These are phyloP conservation scores for Glossophaga mutica DNA, from an alignment of 2,797 vertebrate genomes.

Conservation along the genomic window DNA sequence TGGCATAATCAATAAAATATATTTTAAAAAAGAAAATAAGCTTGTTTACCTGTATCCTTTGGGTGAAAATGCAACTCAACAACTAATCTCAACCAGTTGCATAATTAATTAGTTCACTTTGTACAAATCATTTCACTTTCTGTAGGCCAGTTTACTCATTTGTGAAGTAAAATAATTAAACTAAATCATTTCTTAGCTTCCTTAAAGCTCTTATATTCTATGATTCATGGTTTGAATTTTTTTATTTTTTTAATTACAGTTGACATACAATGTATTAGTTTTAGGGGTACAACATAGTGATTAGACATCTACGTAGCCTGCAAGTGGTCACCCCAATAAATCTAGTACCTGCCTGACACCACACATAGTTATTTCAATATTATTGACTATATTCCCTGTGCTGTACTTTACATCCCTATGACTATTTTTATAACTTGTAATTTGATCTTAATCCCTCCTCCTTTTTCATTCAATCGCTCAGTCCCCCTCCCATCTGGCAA, in stretches of 20 bases:
- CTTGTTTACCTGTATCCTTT: not conserved
- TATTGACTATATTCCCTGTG: not conserved
- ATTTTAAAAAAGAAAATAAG: not conserved
- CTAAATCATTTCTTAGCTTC: not conserved
- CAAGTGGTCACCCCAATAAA: not conserved
- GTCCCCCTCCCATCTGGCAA: not conserved
- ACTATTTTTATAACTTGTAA: not conserved
- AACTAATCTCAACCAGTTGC: not conserved
- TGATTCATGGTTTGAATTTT: not conserved
- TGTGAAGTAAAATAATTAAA: not conserved
- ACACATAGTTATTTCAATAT: too few species aligned
- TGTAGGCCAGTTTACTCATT: not conserved
- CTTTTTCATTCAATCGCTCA: not conserved
- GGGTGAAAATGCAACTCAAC: not conserved
- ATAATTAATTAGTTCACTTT: not conserved
- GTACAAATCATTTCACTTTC: fast-evolving
- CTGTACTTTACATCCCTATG: not conserved
- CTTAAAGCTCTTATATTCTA: not conserved
- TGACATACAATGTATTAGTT: not conserved
- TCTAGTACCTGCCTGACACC: not conserved
- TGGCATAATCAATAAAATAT: too few species aligned
- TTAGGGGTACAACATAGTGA: not conserved
- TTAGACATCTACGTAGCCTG: not conserved
- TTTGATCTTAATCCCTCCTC: not conserved
- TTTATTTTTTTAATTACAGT: not conserved